A percentile compares a stretch with the other conserved stretches of the same genome.
Conservation (phyloP, 2,888 invertebrate species). For the Chaetogeoica ovagalla region DNA sequence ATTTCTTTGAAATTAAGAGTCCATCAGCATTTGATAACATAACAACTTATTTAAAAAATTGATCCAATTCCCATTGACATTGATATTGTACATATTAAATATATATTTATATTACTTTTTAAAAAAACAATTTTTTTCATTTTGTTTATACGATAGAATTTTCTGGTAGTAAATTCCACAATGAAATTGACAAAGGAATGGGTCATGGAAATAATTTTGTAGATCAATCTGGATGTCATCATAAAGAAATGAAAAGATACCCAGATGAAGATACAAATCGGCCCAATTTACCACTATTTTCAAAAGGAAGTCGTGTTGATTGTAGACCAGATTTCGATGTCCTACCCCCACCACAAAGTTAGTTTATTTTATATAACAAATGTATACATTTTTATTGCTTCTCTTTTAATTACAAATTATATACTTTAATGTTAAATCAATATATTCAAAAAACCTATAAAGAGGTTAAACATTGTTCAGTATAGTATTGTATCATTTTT, state of each 20-base stretch:
- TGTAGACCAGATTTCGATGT: constrained; percentile 44
- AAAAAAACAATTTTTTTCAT: not conserved
- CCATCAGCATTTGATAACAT: too few species aligned
- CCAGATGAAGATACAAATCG: constrained; percentile 42
- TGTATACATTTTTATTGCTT: too few species aligned
- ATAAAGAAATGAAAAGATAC: constrained; percentile 49
- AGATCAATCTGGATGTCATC: constrained; percentile 31
- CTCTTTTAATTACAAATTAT: too few species aligned
- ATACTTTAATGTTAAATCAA: too few species aligned
- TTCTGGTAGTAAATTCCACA: constrained; percentile 39
- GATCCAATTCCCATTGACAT: too few species aligned
- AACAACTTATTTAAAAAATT: too few species aligned
- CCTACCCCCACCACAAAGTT: constrained; percentile 47
- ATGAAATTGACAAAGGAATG: constrained; percentile 38
- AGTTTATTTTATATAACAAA: not conserved
- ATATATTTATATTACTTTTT: too few species aligned
- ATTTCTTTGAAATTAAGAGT: too few species aligned
- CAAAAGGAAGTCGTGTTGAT: constrained; percentile 42
- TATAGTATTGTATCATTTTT: too few species aligned
- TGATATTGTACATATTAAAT: not conserved
- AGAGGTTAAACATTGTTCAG: too few species aligned
- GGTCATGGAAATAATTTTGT: constrained; percentile 41
- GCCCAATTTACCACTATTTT: constrained; percentile 29
- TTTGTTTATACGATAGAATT: constrained; percentile 17
- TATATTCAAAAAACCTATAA: too few species aligned